phyloP scores from a whole-genome alignment of 1,140 invertebrate species.

The Drosophila pandora region DNA sequence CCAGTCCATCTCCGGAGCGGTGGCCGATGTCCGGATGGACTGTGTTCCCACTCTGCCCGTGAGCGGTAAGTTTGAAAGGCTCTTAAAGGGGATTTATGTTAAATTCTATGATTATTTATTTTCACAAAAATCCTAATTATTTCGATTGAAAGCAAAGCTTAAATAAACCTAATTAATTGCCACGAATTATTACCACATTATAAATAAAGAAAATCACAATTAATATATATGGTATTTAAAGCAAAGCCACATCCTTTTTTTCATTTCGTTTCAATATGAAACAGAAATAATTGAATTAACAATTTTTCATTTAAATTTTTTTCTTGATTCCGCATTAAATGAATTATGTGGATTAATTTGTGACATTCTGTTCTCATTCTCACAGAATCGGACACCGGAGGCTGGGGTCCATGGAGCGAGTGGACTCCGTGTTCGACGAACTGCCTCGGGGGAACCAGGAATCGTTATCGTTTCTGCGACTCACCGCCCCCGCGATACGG shows the following conservation, averaged over 20 bases:
- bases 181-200: too few relatives aligned
- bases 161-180: too few relatives aligned
- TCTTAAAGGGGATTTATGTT: neutral
- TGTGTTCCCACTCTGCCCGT: conserved; percentile 92
- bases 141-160: too few relatives aligned
- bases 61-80: conserved; percentile 86
- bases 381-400: conserved; percentile 89
- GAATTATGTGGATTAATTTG: conserved; percentile 7
- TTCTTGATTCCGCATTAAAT: conserved; percentile 4
- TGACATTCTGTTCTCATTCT: conserved; percentile 5
- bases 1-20: conserved; percentile 91
- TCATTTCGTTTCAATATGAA: neutral
- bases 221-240: too few relatives aligned
- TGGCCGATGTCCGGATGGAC: conserved; percentile 91
- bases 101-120: neutral
- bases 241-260: too few relatives aligned
- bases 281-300: conserved; percentile 6
- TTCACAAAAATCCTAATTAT: neutral
- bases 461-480: conserved; percentile 92
- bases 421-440: conserved; percentile 93
- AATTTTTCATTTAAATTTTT: neutral
- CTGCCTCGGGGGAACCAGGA: conserved; percentile 90
- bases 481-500: conserved; percentile 92
- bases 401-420: conserved; percentile 92
- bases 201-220: too few relatives aligned